These are phyloP conservation scores for Chloropsis cyanopogon DNA, from an alignment of 2,113 vertebrate genomes.

Conservation along the genomic window DNA sequence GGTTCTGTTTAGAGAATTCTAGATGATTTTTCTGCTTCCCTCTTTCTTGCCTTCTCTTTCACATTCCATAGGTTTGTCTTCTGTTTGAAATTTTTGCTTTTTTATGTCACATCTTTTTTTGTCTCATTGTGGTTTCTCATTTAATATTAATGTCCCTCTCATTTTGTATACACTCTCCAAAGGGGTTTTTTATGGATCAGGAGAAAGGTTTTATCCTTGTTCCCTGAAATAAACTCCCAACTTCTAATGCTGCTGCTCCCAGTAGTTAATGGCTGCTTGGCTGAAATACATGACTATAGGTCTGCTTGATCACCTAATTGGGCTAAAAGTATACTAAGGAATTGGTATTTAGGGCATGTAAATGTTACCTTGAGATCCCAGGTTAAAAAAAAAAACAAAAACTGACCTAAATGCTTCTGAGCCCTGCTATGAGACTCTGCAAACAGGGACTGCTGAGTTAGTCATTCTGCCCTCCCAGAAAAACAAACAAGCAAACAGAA, in stretches of 20 bases:
- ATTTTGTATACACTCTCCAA: background rate
- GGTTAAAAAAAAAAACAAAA: background rate
- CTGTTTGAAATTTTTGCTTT: background rate
- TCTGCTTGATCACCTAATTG: background rate
- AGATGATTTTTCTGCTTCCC: background rate
- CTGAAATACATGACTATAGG: background rate
- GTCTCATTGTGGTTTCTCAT: background rate
- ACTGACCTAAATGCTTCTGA: background rate
- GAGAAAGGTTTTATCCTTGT: background rate
- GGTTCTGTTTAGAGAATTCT: background rate
- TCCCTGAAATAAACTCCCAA: background rate
- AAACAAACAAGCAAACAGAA: background rate
- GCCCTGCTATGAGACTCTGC: background rate
- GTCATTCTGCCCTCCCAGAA: background rate
- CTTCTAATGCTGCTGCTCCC: slow-evolving; percentile 2
- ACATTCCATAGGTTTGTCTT: background rate
- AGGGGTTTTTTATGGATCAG: background rate
- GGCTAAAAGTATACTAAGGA: background rate
- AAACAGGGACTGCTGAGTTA: background rate
- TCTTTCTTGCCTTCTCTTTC: background rate
- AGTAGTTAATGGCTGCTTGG: background rate
- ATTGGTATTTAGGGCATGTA: slow-evolving; percentile 6
- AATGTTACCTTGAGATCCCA: slow-evolving; percentile 8
- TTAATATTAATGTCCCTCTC: background rate
- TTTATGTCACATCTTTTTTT: background rate